Evolutionary conservation across 2,797 vertebrate species (phyloP), one percentile per base, ranked within the genome.

Genomic region (Hypotaenidia okinawae): DNA sequence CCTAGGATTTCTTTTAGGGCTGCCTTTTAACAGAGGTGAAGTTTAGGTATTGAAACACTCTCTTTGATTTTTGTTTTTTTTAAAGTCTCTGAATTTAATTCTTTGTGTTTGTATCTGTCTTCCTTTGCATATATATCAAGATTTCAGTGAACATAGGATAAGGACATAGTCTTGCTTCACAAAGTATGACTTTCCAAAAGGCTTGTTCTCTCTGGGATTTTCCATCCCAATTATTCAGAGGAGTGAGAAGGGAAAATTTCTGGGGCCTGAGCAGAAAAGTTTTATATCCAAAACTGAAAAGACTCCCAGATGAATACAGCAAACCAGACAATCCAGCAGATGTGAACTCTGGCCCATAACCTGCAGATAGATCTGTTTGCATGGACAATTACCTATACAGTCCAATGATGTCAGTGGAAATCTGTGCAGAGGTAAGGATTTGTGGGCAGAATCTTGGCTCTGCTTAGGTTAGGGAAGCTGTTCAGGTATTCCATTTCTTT

Each of bases 301-400:
- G 37, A 66, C 66, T 95, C 78, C 73, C 93, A 92, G 73, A 59
- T 59, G 57, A 86, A 43, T 16, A 69, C 3, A 85, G 47, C 54
- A 94, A 94, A 74, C 87, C 87, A 96, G 92, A 94, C 91, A 87
- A 55, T 11, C 15, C 21, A 54, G 33, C 41, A 95, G 88, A 93
- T 72, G 24, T 0, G 1, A 77, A 68, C 68, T 49, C 72, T 93
- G 57, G 78, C 75, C 82, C 43, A 37, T 52, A 92, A 91, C 11
- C 75, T 87, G 61, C 54, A 91, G 92, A 92, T 76, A 76, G 83
- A 89, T 95, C 68, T 89, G 14, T 55, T 87, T 74, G 57, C 72
- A 51, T 47, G 67, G 81, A 35, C 52, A n/a, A 74, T 93, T 93
- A 75, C 61, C 90, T 91, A 32, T 23, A 27, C 32, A 68, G 69